phyloP scores from a whole-genome alignment of 23 tunicate genomes.

The Botrylloides violaceus region DNA sequence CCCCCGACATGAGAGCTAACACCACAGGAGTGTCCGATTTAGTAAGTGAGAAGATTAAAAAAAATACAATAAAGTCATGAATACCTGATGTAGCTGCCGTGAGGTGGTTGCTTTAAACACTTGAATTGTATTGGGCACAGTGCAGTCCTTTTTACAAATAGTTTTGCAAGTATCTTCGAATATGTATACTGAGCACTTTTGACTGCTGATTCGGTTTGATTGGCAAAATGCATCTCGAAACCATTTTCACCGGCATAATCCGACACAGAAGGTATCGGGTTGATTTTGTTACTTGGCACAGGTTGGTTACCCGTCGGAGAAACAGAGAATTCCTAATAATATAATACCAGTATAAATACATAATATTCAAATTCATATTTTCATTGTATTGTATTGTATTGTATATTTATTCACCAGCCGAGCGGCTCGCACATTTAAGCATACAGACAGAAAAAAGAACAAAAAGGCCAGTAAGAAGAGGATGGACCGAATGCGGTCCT shows the following conservation, averaged over 20 bases:
- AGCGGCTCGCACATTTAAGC: too few species aligned
- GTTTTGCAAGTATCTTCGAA: constrained; percentile 19
- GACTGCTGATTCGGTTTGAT: constrained; percentile 25
- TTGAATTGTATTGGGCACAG: constrained; percentile 41
- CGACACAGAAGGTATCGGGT: constrained; percentile 16
- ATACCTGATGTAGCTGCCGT: constrained; percentile 32
- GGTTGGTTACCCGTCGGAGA: constrained; percentile 9
- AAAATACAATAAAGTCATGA: too few species aligned
- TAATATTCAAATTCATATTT: too few species aligned
- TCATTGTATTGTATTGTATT: too few species aligned
- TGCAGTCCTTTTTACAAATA: constrained; percentile 46
- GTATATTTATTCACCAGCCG: too few species aligned
- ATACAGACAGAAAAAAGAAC: too few species aligned
- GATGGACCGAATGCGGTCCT: too few species aligned
- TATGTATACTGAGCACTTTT: constrained; percentile 45
- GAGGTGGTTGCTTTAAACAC: constrained; percentile 34
- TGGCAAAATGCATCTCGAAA: constrained; percentile 35
- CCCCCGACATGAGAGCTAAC: too few species aligned
- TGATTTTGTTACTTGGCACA: neutral
- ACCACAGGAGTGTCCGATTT: too few species aligned
- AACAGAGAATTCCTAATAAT: constrained; percentile 9
- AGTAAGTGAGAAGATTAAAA: too few species aligned
- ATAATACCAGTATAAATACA: neutral
- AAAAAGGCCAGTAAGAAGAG: too few species aligned
- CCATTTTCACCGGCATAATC: constrained; percentile 24